Base-by-base conservation (phyloP, 2,113 vertebrate genomes). In the Hemibagrus wyckioides region DNA sequence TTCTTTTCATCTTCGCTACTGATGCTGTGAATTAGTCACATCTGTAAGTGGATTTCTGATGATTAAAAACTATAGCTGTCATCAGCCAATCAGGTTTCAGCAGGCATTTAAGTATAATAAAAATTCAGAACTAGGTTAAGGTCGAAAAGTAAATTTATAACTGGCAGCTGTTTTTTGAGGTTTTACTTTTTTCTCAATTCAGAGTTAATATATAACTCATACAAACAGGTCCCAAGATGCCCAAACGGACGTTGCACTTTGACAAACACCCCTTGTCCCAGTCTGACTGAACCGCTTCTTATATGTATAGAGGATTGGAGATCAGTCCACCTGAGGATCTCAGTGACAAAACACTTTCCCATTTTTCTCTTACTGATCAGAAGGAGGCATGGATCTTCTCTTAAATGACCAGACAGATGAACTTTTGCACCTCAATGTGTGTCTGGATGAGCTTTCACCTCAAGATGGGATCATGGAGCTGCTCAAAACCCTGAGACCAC, bases 191-290 rank as follows among this genome's bases (percentile, higher is more conserved):
- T 85, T 86, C 77, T 85, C 1, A 80, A 57, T 54, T 13, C 14
- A 79, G 33, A 76, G 94, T 95, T 95, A 95, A 95, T 95, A 23
- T 91, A 86, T 95, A 95, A 95, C 50, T 87, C 41, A 41, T 11
- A 3, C 28, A 84, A 28, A 89, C 92, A 86, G 59, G 52, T 59
- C 63, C 76, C 30, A 41, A 23, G 83, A 89, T 91, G 90, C 67
- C 90, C 91, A 90, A 1, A 87, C 77, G 92, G 92, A 92, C 94
- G 85, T 93, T 94, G 94, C 87, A 91, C 94, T 86, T 92, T 92
- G 92, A 92, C 92, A 92, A 4, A 54, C 17, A 21, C 17, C 77
- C 48, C 92, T 23, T 48, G 85, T 63, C 41, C 67, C 82, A 57
- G 63, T n/a, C 8, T n/a, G 86, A 89, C 90, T 89, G 87, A 91